A percentile compares a stretch with the other conserved stretches of the same genome.
Evolutionary conservation across 2,113 vertebrate species (phyloP).

Genomic region (Eudyptes chrysolophus): DNA sequence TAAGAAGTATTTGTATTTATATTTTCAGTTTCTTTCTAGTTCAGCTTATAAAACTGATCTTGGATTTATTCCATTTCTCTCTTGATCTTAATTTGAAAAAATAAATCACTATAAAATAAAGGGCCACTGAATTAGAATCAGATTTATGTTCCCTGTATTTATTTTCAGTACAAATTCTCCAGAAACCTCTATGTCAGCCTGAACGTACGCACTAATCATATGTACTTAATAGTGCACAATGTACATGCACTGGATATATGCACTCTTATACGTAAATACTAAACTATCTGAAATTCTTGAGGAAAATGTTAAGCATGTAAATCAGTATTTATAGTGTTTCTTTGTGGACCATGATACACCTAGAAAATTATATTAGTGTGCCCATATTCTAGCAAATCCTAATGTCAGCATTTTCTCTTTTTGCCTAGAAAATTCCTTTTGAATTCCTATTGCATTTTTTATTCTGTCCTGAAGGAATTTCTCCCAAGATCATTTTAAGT

Average conservation of each 20-base stretch:
- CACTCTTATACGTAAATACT: neutral
- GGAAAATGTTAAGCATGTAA: neutral
- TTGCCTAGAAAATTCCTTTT: neutral
- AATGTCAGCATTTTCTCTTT: neutral
- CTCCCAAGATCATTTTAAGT: neutral
- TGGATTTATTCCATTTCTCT: neutral
- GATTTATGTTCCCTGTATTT: neutral
- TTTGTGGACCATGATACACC: neutral
- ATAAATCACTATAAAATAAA: neutral
- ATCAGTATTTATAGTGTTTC: neutral
- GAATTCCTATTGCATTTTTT: neutral
- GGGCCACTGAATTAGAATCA: neutral
- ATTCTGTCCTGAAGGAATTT: neutral
- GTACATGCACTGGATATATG: neutral
- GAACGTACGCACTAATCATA: neutral
- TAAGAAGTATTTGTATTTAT: neutral
- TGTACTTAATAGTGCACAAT: neutral
- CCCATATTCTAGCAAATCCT: neutral
- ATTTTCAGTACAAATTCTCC: neutral
- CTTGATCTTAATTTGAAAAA: neutral
- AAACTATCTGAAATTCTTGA: neutral
- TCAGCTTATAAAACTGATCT: neutral
- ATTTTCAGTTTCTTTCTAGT: neutral
- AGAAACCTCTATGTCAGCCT: neutral
- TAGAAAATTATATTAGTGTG: neutral